These are phyloP conservation scores for Stenodera caucasica DNA, from an alignment of 2,888 invertebrate genomes.

Conservation along the genomic window DNA sequence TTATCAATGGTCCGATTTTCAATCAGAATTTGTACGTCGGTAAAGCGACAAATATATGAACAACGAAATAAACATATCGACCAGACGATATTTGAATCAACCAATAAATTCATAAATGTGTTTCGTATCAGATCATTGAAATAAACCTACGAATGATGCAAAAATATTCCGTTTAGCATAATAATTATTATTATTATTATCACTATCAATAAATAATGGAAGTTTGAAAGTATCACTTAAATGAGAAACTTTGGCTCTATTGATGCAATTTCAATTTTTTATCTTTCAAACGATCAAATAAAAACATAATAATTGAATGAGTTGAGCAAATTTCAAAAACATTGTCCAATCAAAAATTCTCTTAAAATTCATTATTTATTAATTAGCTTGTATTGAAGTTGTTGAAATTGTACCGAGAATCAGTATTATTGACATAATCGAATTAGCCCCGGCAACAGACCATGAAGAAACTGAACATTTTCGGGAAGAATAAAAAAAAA, in stretches of 20 bases:
- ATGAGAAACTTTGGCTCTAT: neutral
- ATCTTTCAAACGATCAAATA: too few relatives aligned
- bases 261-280: too few relatives aligned
- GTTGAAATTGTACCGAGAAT: constrained; percentile 79
- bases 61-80: too few relatives aligned
- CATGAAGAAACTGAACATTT: constrained; percentile 99
- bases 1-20: too few relatives aligned
- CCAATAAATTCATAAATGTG: too few relatives aligned
- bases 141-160: too few relatives aligned
- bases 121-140: too few relatives aligned
- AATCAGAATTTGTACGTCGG: too few relatives aligned
- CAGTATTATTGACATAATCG: constrained; percentile 75
- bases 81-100: too few relatives aligned
- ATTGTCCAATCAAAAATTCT: neutral
- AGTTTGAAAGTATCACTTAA: neutral
- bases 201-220: neutral
- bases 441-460: constrained; percentile 90
- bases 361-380: constrained; percentile 24
- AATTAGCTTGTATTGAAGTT: constrained; percentile 73
- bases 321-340: neutral
- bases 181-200: neutral
- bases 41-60: too few relatives aligned
- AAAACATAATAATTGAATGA: too few relatives aligned
- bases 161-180: too few relatives aligned
- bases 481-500: constrained; percentile 49